Base-by-base conservation (phyloP, 1,140 invertebrate species). In the Drosophila ambigua region DNA sequence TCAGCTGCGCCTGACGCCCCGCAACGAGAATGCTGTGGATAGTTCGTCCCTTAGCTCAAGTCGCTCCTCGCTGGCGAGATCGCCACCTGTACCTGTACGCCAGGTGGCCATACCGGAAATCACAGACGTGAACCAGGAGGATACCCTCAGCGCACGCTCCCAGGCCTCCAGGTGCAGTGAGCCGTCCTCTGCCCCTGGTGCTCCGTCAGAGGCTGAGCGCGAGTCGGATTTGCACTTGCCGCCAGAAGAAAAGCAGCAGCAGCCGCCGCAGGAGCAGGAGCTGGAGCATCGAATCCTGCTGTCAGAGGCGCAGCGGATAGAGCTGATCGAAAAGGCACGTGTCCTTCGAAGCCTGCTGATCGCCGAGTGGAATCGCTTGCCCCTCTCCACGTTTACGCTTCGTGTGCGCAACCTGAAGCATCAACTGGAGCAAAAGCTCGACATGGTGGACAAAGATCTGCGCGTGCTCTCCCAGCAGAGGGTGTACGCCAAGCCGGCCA, bases 351-450 rank as follows among this genome's bases (percentile, higher is more conserved):
- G 26, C 2, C 49, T 75, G n/a, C 50, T 85, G 11, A 82, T 72
- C 13, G 62, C 49, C 13, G 69, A 88, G 24, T 85, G 88, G 55
- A 85, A 85, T 49, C 65, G 74, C 0, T 23, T 85, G 55, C 82
- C 82, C 6, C 35, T 85, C 5, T 78, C 83, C 4, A 79, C 72
- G 74, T 65, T 54, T 0, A 88, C 82, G 5, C 24, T 88, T 52
- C 78, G 83, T 2, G 79, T 88, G 13, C 83, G 78, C 9, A 88
- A 88, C 20, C 49, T 87, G 6, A 82, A 83, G 31, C 28, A 39
- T 4, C 49, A 62, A 9, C 35, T 85, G 49, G 82, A 85, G 15
- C 65, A 79, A 44, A 59, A 85, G 20, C 52, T 85, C 51, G 82
- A 85, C 39, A 15, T 63, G 5, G 61, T 82, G 55, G 82, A 85